phyloP scores from a whole-genome alignment of 2,113 vertebrate species.

The Scomber colias region DNA sequence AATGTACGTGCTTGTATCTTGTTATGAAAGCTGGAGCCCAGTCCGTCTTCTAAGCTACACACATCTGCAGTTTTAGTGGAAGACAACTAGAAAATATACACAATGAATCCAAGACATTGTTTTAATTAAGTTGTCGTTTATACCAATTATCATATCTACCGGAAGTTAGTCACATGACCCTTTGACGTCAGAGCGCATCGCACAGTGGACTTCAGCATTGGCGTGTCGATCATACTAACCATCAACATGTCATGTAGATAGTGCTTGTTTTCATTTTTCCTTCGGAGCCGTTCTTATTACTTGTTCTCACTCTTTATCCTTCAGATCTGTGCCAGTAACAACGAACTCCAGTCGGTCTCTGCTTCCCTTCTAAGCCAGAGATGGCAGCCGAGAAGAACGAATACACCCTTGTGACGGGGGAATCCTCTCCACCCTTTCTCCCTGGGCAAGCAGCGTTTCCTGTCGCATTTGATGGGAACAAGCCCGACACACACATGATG shows the following conservation, averaged over 20 bases:
- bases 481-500: constrained; percentile 15
- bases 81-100: not conserved
- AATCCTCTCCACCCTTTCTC: not conserved
- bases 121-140: not conserved
- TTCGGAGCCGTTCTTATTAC: not conserved
- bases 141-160: constrained; percentile 13
- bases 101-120: not conserved
- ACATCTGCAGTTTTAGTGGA: rapidly evolving
- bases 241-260: not conserved
- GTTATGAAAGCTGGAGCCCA: not conserved
- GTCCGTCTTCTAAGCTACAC: not conserved
- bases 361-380: constrained; percentile 11
- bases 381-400: constrained; percentile 68
- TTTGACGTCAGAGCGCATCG: not conserved
- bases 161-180: constrained; percentile 48
- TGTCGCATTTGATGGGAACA: constrained; percentile 34
- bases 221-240: too few relatives aligned
- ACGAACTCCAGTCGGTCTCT: not conserved
- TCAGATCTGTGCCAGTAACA: not conserved
- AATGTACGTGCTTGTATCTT: not conserved
- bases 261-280: not conserved
- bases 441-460: constrained; percentile 46
- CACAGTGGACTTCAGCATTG: not conserved
- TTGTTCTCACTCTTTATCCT: not conserved
- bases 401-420: constrained; percentile 45